Conservation (phyloP, 1,140 invertebrate genomes). For the Andricus grossulariae region DNA sequence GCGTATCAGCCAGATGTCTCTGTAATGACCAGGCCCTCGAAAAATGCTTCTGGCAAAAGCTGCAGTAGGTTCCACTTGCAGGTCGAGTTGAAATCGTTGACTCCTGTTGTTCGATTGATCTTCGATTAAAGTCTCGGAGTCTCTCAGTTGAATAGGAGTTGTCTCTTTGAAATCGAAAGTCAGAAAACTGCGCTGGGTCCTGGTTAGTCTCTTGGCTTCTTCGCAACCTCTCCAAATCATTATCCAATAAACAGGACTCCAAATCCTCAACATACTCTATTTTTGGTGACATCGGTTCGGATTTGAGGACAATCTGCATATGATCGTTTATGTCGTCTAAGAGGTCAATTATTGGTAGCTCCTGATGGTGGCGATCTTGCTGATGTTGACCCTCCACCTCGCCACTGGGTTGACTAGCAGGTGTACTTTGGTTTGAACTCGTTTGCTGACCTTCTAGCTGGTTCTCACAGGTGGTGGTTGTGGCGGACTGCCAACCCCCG, state of each 20-base stretch:
- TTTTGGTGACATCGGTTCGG: slow-evolving; percentile 69
- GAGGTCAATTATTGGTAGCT: slow-evolving; percentile 70
- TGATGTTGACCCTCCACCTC: slow-evolving; percentile 31
- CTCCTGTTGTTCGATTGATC: slow-evolving; percentile 29
- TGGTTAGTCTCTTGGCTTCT: slow-evolving; percentile 42
- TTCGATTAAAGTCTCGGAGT: background rate
- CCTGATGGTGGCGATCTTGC: slow-evolving; percentile 51
- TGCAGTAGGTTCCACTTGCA: slow-evolving; percentile 68
- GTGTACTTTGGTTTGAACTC: slow-evolving; percentile 56
- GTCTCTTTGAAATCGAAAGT: slow-evolving; percentile 24
- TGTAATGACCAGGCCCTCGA: slow-evolving; percentile 76
- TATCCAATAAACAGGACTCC: slow-evolving; percentile 57
- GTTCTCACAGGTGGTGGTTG: slow-evolving; percentile 57
- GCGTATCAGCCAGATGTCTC: slow-evolving; percentile 76
- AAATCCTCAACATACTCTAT: slow-evolving; percentile 57
- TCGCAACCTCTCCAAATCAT: background rate
- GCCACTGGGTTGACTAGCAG: slow-evolving; percentile 53
- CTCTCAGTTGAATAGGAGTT: slow-evolving; percentile 4
- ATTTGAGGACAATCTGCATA: slow-evolving; percentile 68
- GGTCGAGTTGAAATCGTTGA: slow-evolving; percentile 32
- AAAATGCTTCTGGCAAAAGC: slow-evolving; percentile 75
- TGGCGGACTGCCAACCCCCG: slow-evolving; percentile 73
- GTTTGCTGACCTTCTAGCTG: slow-evolving; percentile 53
- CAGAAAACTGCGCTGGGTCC: background rate
- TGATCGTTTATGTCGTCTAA: slow-evolving; percentile 70